phyloP scores from a whole-genome alignment of 2,888 invertebrate genomes.

The Andrena hattorfiana region DNA sequence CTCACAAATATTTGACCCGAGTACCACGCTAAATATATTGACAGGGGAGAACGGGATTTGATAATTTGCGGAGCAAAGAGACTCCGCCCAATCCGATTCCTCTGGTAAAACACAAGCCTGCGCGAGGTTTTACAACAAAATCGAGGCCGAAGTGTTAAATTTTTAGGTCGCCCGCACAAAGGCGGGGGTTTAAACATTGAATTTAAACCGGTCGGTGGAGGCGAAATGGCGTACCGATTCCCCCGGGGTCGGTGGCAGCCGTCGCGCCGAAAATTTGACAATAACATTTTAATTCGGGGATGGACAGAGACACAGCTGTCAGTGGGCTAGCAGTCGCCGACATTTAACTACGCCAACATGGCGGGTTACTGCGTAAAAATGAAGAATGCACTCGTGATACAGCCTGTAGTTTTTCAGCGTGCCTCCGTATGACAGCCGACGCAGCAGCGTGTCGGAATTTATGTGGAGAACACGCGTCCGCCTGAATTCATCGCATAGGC shows the following conservation, averaged over 20 bases:
- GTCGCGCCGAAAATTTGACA: conserved; percentile 3
- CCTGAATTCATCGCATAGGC: conserved; percentile 72
- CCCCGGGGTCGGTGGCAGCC: neutral
- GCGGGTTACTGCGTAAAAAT: conserved; percentile 68
- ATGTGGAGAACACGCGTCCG: conserved; percentile 78
- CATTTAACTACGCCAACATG: conserved; percentile 54
- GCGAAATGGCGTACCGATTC: neutral
- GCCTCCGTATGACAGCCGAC: conserved; percentile 74
- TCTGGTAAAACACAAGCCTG: too few relatives aligned
- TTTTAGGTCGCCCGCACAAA: too few relatives aligned
- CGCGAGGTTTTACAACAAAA: too few relatives aligned
- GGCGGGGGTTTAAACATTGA: neutral
- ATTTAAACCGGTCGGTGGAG: neutral
- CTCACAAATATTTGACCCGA: too few relatives aligned
- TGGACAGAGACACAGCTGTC: neutral
- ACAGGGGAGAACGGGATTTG: too few relatives aligned
- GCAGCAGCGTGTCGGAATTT: conserved; percentile 75
- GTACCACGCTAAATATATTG: too few relatives aligned
- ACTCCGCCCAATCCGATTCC: too few relatives aligned
- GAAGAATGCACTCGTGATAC: conserved; percentile 72
- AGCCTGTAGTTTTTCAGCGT: conserved; percentile 68
- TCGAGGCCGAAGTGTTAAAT: too few relatives aligned
- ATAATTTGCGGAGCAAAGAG: too few relatives aligned
- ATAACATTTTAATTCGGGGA: conserved; percentile 32
- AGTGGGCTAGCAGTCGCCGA: conserved; percentile 3